Evolutionary conservation across 1,140 invertebrate genomes (phyloP), one percentile per base, ranked within the genome.

Genomic region (Thaumetopoea pityocampa): DNA sequence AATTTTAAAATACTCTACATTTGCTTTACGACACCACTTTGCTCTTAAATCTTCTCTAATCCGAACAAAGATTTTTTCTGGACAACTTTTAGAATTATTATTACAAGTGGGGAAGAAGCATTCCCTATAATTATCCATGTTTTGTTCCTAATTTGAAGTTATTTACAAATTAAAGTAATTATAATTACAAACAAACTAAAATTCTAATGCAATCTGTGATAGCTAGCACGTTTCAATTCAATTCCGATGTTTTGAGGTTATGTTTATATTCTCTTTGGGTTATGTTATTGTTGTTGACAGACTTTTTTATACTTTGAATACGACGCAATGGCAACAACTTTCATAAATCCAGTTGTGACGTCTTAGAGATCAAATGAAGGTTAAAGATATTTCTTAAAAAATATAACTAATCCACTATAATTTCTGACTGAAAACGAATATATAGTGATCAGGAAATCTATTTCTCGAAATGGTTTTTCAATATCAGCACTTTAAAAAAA

Each of bases 11-110:
- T 16, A 34, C 11, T 34, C 30, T 16, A 11, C 19, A 16, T 20
- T 20, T 18, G 19, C 30, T 34, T 34, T 18, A 34, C 30, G 30
- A 34, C 30, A 34, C 30, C 30, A 34, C 16, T 34, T 34, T 34
- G 19, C 18, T 19, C 18, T 16, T 7, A 32, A 32, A 14, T 32
- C 29, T 16, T 32, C 17, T 8, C 29, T 14, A 32, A 34, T 20
- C 10, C 30, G 30, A 20, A 34, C 30, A 34, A 34, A 34, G 15
- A 22, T 35, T 35, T 35, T 35, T 10, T 35, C 10, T 35, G 32
- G 32, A 35, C 32, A 19, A 20, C 20, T 33, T 19, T 19, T 20
- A 8, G 17, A 19, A 16, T 33, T 18, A 11, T 33, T 33, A 10
- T 11, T 33, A 12, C 30, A 33, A 4, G 18, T 19, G 2, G 30